phyloP scores from a whole-genome alignment of 2,888 invertebrate species.

The Adela reaumurella region DNA sequence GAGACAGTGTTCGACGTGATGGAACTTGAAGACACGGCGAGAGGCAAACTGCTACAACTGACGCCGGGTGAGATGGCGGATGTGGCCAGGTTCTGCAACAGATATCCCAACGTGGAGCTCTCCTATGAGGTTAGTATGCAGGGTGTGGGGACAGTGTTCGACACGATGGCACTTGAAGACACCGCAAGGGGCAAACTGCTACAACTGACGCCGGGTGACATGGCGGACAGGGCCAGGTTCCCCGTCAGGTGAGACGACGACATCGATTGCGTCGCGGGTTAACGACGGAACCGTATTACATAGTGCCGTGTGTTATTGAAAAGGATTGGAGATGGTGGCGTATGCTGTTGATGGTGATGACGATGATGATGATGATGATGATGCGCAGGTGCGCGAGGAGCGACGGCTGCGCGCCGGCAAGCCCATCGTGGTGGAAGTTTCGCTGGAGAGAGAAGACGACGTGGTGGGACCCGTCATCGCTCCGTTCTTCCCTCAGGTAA shows the following conservation, averaged over 20 bases:
- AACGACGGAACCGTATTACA: too few species aligned
- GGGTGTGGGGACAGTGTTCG: conserved; percentile 89
- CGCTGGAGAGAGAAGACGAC: conserved; percentile 95
- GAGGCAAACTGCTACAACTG: conserved; percentile 74
- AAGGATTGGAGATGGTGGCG: too few species aligned
- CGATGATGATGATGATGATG: too few species aligned
- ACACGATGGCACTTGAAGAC: conserved; percentile 94
- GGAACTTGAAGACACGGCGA: conserved; percentile 90
- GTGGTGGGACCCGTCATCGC: conserved; percentile 95
- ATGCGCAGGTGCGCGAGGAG: conserved; percentile 34
- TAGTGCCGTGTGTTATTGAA: too few species aligned
- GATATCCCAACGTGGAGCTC: conserved; percentile 98
- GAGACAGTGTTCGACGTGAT: conserved; percentile 95
- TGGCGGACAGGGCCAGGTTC: conserved; percentile 97
- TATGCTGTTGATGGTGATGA: too few species aligned
- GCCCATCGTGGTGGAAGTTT: conserved; percentile 81
- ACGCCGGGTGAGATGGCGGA: conserved; percentile 91
- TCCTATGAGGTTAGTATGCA: conserved; percentile 80
- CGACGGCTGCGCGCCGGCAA: conserved; percentile 66
- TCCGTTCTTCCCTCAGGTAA: conserved; percentile 93
- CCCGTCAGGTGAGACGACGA: too few species aligned
- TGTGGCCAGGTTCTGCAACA: conserved; percentile 97
- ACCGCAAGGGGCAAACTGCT: conserved; percentile 75
- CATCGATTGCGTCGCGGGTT: too few species aligned
- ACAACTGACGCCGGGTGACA: conserved; percentile 79